Evolutionary conservation across 1,140 invertebrate genomes (phyloP).

Genomic region (Drosophila repletoides): DNA sequence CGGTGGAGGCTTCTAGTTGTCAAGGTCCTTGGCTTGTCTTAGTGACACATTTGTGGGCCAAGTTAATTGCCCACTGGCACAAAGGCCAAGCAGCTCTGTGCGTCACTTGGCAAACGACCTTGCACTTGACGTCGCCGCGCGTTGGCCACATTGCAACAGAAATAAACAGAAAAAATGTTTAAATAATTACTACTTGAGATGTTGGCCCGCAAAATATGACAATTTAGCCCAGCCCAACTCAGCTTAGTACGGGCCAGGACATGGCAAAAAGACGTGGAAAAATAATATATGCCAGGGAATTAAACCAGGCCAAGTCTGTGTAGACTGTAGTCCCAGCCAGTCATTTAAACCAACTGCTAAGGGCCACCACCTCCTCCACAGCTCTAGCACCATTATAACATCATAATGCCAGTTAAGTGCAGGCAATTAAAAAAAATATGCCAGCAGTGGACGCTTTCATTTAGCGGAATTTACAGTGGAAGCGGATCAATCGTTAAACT

Average conservation of each 20-base stretch:
- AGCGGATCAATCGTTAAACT: not conserved
- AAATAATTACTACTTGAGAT: constrained; percentile 67
- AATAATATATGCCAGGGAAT: constrained; percentile 23
- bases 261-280: constrained; percentile 14
- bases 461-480: not conserved
- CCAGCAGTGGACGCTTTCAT: not conserved
- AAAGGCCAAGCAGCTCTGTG: constrained; percentile 2
- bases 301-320: not conserved
- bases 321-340: not conserved
- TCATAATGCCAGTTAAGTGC: constrained; percentile 32
- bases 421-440: constrained; percentile 36
- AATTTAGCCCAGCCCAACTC: constrained; percentile 44
- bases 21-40: constrained; percentile 35
- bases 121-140: constrained; percentile 67
- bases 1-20: constrained; percentile 3
- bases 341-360: constrained; percentile 10
- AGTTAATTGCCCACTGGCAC: constrained; percentile 22
- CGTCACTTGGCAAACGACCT: constrained; percentile 52
- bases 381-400: constrained; percentile 1
- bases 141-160: constrained; percentile 27
- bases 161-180: constrained; percentile 32
- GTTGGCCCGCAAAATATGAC: constrained; percentile 52
- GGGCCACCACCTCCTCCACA: not conserved
- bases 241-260: no score
- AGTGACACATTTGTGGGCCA: constrained; percentile 54